Evolutionary conservation across 2,113 vertebrate species (phyloP), one percentile per base, ranked within the genome.

Genomic region (Arothron firmamentum): DNA sequence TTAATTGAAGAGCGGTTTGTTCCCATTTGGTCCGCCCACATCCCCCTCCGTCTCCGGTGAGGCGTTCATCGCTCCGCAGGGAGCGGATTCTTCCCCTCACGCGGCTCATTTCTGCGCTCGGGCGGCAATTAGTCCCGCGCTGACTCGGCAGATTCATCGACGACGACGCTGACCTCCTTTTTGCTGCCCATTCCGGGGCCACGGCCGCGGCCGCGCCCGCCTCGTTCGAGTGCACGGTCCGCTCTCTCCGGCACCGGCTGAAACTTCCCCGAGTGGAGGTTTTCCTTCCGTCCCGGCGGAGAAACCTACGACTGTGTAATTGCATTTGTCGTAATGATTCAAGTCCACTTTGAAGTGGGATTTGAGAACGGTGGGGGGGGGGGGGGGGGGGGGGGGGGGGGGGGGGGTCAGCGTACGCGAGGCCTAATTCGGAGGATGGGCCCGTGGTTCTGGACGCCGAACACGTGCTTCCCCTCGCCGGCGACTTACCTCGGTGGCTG

Each of bases 401-500:
- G n/a, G n/a, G 53, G 63, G 75, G 76, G 59, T 70, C 70, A 69
- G 48, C 43, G 11, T 17, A 55, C 62, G 72, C 48, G 43, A 28
- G 21, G 21, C 21, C 21, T 23, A 23, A 23, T 23, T 23, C 21
- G 21, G 21, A 23, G 55, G 47, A 28, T 28, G 3, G 2, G 2
- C 25, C 6, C 64, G 74, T 65, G 10, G 52, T 56, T 76, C 74
- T 74, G 56, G 62, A 83, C 70, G 54, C 79, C 66, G 52, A 2
- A 67, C 79, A 83, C 79, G 71, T 64, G 11, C 12, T 46, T 46
- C 49, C 75, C 51, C 31, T 25, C 43, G 6, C 56, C 49, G 23
- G 45, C 28, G 69, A 59, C 89, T 91, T 90, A 97, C 96, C 94
- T 98, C 92, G 0, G 96, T 97, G 76, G 96, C 93, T 16, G 93